These are phyloP conservation scores for Athalia circularis DNA, from an alignment of 2,888 invertebrate genomes.

Conservation along the genomic window DNA sequence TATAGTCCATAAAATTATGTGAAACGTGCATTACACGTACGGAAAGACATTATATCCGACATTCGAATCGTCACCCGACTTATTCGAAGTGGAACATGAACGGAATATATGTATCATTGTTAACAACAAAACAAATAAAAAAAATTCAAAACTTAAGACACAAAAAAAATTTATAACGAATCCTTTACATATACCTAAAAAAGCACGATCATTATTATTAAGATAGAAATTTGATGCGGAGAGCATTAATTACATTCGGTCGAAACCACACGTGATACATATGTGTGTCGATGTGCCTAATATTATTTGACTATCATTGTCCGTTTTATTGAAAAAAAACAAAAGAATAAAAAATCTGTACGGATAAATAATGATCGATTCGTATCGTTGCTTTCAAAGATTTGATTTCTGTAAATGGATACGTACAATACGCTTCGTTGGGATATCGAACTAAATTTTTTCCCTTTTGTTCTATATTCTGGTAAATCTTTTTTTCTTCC, in stretches of 20 bases:
- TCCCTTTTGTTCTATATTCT: too few species aligned
- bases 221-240: constrained; percentile 7
- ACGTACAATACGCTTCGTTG: neutral
- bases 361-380: too few species aligned
- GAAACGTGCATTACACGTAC: too few species aligned
- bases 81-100: too few species aligned
- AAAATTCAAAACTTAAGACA: too few species aligned
- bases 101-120: too few species aligned
- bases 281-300: constrained; percentile 26
- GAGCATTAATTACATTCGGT: constrained; percentile 40
- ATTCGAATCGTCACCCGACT: too few species aligned
- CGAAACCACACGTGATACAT: neutral
- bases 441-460: neutral
- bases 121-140: too few species aligned
- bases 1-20: too few species aligned
- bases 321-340: constrained; percentile 18
- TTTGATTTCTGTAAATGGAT: constrained; percentile 41
- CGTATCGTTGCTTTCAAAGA: neutral
- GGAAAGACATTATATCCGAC: too few species aligned
- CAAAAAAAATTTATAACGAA: too few species aligned
- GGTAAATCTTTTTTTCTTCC: too few species aligned
- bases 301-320: constrained; percentile 30
- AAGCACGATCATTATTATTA: neutral
- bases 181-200: neutral
- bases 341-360: neutral